Conservation (phyloP, 2,888 invertebrate genomes). For the Dascillus cervinus region DNA sequence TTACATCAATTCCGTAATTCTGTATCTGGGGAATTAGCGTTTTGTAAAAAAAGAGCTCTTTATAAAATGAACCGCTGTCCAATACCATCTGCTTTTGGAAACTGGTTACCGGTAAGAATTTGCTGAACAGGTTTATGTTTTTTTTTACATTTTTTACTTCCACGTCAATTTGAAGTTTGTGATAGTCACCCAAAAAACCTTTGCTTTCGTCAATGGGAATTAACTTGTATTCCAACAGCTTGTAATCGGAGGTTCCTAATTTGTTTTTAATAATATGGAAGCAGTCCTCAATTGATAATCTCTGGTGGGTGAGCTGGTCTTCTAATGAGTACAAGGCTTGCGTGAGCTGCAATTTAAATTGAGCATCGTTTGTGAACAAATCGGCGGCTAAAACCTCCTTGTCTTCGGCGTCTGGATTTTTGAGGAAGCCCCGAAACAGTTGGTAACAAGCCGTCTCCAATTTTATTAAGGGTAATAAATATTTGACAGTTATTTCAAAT, state of each 20-base stretch:
- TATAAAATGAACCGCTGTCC: constrained; percentile 22
- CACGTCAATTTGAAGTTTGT: constrained; percentile 19
- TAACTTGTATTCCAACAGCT: constrained; percentile 15
- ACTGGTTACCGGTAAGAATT: constrained; percentile 20
- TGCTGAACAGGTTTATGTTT: constrained; percentile 22
- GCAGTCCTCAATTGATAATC: constrained; percentile 24
- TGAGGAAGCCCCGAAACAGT: neutral
- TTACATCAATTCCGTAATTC: constrained; percentile 20
- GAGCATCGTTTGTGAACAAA: constrained; percentile 6
- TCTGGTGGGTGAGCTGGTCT: no score
- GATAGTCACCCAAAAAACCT: constrained; percentile 29
- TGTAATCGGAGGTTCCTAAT: constrained; percentile 18
- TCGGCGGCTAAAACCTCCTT: constrained; percentile 2
- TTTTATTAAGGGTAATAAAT: constrained; percentile 17
- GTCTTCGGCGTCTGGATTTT: no score
- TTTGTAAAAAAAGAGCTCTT: constrained; percentile 37
- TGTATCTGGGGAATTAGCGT: constrained; percentile 34
- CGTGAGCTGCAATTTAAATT: no score
- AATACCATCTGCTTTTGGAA: constrained; percentile 16
- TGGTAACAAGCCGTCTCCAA: constrained; percentile 15
- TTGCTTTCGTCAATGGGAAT: constrained; percentile 16
- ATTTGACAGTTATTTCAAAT: constrained; percentile 12
- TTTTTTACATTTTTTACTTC: constrained; percentile 7
- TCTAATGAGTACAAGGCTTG: no score
- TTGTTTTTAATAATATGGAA: constrained; percentile 21